Evolutionary conservation across 2,113 vertebrate genomes (phyloP).

Genomic region (Rhipidura dahli): DNA sequence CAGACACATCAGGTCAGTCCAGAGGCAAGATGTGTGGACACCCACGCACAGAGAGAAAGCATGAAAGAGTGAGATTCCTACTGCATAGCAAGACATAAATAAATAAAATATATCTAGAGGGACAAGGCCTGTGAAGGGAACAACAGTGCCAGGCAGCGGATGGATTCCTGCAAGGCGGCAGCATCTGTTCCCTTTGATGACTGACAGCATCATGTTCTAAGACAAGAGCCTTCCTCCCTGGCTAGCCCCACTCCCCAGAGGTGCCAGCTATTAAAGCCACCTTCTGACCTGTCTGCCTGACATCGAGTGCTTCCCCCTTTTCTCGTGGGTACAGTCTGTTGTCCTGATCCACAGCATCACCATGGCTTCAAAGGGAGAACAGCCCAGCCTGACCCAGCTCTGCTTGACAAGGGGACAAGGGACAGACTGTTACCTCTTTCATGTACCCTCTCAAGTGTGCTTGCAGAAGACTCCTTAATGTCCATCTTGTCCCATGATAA

Average conservation of each 20-base stretch:
- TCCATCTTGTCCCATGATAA: background rate
- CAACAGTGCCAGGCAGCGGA: background rate
- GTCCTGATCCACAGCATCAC: background rate
- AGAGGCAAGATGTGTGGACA: conserved; percentile 17
- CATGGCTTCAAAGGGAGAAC: background rate
- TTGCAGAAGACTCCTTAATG: background rate
- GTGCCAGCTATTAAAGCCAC: background rate
- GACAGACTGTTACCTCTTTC: background rate
- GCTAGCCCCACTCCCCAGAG: background rate
- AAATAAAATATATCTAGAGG: conserved; percentile 43
- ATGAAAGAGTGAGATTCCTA: background rate
- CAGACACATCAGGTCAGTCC: background rate
- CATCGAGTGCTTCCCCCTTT: background rate
- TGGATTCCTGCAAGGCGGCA: background rate
- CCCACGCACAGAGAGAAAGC: background rate
- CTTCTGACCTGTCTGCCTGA: background rate
- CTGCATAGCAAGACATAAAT: background rate
- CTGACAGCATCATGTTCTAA: background rate
- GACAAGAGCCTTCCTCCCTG: background rate
- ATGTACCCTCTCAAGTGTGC: background rate
- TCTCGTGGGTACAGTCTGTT: background rate
- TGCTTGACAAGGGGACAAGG: background rate
- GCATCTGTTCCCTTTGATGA: conserved; percentile 38
- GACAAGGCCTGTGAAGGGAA: conserved; percentile 19
- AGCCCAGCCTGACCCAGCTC: background rate